These are phyloP conservation scores for Salpingus planirostris DNA, from an alignment of 2,888 invertebrate genomes.

Conservation along the genomic window DNA sequence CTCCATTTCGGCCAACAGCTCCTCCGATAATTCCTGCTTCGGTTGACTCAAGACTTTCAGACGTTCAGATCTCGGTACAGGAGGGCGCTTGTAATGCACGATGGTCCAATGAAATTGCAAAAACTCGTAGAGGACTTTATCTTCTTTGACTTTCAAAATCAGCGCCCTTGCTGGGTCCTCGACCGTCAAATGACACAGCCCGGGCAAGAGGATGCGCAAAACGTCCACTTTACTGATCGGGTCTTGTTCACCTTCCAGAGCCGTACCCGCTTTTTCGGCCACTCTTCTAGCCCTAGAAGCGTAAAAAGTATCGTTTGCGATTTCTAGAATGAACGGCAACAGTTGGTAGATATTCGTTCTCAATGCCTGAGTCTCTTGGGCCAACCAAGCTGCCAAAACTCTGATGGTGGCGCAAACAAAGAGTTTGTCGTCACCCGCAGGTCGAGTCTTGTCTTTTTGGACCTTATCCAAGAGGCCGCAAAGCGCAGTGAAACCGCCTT, in stretches of 20 bases:
- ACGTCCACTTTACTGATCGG: constrained; percentile 51
- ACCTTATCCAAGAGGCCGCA: constrained; percentile 65
- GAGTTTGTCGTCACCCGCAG: constrained; percentile 61
- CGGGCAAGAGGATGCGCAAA: constrained; percentile 75
- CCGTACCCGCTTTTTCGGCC: constrained; percentile 54
- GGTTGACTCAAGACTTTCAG: constrained; percentile 66
- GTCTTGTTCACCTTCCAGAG: constrained; percentile 34
- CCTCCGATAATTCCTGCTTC: constrained; percentile 64
- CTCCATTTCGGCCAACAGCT: constrained; percentile 71
- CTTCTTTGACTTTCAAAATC: constrained; percentile 67
- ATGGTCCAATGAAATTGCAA: constrained; percentile 80
- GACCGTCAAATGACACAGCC: constrained; percentile 82
- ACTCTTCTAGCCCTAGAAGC: constrained; percentile 59
- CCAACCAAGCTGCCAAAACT: constrained; percentile 80
- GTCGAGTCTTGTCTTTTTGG: constrained; percentile 64
- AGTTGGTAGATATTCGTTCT: constrained; percentile 72
- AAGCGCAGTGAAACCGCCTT: constrained; percentile 79
- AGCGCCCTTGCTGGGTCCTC: constrained; percentile 82
- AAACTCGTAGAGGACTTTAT: constrained; percentile 71
- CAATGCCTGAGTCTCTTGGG: constrained; percentile 84
- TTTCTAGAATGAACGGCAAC: constrained; percentile 69
- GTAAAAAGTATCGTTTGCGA: constrained; percentile 76
- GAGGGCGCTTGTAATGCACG: constrained; percentile 75
- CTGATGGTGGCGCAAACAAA: constrained; percentile 80
- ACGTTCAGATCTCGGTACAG: constrained; percentile 71